phyloP scores from a whole-genome alignment of 1,140 invertebrate species.

The Macrostomum lignano region DNA sequence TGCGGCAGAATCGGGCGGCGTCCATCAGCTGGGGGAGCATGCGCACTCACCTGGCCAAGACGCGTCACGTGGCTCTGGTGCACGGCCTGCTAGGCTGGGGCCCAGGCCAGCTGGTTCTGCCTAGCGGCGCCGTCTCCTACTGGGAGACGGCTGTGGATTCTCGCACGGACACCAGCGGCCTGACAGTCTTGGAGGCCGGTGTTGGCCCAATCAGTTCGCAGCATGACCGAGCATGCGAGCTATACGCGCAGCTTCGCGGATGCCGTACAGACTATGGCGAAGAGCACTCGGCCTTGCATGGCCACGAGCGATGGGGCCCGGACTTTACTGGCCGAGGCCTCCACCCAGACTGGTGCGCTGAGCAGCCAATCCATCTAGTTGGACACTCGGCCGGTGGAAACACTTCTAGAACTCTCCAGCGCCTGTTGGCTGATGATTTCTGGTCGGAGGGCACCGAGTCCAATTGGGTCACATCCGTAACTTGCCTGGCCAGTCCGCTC shows the following conservation, averaged over 20 bases:
- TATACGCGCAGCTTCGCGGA: neutral
- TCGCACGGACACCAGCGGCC: too few species aligned
- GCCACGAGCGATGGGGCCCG: neutral
- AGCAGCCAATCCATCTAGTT: neutral
- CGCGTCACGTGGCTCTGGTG: too few species aligned
- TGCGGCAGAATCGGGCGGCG: too few species aligned
- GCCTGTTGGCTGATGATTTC: neutral
- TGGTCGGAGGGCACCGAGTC: neutral
- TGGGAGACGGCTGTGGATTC: too few species aligned
- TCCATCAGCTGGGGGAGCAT: too few species aligned
- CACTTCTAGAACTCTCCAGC: neutral
- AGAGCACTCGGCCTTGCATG: neutral
- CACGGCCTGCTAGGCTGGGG: too few species aligned
- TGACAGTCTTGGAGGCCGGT: too few species aligned
- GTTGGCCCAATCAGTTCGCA: slow-evolving; percentile 2
- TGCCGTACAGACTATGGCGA: neutral
- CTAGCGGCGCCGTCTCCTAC: too few species aligned
- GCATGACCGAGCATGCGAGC: slow-evolving; percentile 1
- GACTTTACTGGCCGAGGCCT: neutral
- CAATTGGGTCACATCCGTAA: slow-evolving; percentile 1
- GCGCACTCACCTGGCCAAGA: too few species aligned
- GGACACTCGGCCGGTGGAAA: neutral
- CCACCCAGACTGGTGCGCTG: neutral
- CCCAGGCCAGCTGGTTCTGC: too few species aligned
- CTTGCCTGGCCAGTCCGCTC: neutral